Evolutionary conservation across 2,113 vertebrate species (phyloP), one percentile per base, ranked within the genome.

Genomic region (Pelecanus crispus): DNA sequence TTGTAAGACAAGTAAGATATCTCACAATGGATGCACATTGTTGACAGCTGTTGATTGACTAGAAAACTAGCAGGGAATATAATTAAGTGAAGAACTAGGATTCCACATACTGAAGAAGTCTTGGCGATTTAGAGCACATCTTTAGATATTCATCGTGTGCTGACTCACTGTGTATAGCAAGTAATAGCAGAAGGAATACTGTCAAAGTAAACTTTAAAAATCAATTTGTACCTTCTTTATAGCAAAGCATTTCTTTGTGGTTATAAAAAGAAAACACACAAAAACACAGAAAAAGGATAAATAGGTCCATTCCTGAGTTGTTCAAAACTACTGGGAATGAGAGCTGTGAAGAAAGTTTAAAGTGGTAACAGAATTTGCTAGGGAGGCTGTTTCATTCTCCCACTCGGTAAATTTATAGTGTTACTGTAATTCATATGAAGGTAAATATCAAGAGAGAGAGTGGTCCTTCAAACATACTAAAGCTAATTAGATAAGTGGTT

Each of bases 161-260:
- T 88, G n/a, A 53, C 15, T 92, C 47, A 63, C 9, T 44, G 40
- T 61, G 42, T 82, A 84, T 67, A 81, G 32, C 32, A 95, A 93
- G 36, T 40, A 91, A 91, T 36, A 91, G 45, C 26, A 65, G 26
- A 92, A 94, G 15, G 12, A 94, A 89, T 29, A 63, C n/a, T 90
- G 38, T 86, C 72, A 91, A 85, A 91, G 16, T 24, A 85, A 67
- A 25, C n/a, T 94, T 91, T 87, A 66, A 97, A 96, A 96, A 90
- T 90, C 65, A 59, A 4, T 61, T 91, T 38, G 5, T 84, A 50
- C 86, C n/a, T 86, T 67, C 42, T 87, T 49, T 84, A 80, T 53
- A 91, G 29, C 16, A 91, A 90, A 88, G 61, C 21, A 8, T 5
- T 75, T 59, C 31, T 81, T 85, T 70, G 18, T 66, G 29, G 5